Percentiles rank a stretch among this genome's conserved stretches.
Evolutionary conservation across 1,140 invertebrate genomes (phyloP).

Genomic region (Stegodyphus mimosarum): DNA sequence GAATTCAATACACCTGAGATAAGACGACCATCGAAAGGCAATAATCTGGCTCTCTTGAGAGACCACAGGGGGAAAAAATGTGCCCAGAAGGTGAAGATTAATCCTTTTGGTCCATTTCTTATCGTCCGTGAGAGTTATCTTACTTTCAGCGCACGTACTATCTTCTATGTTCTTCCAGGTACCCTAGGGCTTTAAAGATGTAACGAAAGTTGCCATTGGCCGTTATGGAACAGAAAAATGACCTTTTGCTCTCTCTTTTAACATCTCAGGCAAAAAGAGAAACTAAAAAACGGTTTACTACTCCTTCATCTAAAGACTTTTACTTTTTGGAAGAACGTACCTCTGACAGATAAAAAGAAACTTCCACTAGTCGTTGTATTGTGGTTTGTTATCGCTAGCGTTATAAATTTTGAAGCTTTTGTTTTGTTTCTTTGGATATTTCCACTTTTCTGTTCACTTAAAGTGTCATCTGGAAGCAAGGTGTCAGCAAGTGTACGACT

Average conservation of each 20-base stretch:
- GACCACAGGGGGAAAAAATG: background rate
- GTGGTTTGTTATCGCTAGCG: too few species aligned
- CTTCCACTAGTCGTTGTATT: too few species aligned
- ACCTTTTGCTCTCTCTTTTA: conserved; percentile 28
- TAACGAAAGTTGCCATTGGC: conserved; percentile 5
- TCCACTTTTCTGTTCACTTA: background rate
- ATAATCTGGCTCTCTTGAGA: conserved; percentile 39
- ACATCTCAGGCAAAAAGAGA: background rate
- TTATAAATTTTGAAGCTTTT: too few species aligned
- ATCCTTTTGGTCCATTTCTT: conserved; percentile 56
- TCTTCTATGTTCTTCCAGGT: conserved; percentile 25
- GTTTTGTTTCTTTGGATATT: background rate
- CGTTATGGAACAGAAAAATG: conserved; percentile 47
- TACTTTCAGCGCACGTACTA: conserved; percentile 43
- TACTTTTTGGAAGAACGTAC: background rate
- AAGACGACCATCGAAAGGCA: conserved; percentile 42
- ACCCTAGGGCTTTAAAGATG: conserved; percentile 3
- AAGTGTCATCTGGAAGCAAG: background rate
- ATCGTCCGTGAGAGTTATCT: conserved; percentile 44
- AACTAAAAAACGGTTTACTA: conserved; percentile 19
- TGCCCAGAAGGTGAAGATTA: conserved; percentile 42
- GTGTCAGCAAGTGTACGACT: background rate
- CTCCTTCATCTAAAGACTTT: background rate
- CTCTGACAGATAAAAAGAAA: too few species aligned
- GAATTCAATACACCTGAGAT: conserved; percentile 52